Percentiles rank a stretch among this genome's conserved stretches.
Conservation (phyloP, 2,113 vertebrate species). For the Falcunculus frontatus region DNA sequence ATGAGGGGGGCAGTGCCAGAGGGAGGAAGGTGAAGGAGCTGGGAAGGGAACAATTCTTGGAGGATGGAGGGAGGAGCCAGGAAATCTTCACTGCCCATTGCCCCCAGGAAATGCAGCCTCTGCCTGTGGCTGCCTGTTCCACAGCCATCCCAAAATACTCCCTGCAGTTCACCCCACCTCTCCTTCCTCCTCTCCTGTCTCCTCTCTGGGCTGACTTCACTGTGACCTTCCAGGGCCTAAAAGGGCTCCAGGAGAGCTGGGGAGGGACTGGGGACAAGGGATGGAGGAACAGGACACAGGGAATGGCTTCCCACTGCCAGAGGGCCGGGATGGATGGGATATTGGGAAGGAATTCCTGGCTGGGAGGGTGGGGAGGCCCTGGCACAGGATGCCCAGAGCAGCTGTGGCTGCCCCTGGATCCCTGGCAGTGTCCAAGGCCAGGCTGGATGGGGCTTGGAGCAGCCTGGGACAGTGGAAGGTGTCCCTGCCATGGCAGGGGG, state of each 20-base stretch:
- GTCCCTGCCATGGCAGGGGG: background rate
- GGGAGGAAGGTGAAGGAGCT: background rate
- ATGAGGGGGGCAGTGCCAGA: accelerated
- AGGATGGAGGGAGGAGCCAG: background rate
- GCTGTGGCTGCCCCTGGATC: background rate
- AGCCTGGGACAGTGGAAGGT: background rate
- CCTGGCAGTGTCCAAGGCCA: background rate
- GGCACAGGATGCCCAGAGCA: background rate
- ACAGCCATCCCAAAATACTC: background rate
- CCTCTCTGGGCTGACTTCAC: background rate
- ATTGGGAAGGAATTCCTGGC: background rate
- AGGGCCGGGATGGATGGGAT: background rate
- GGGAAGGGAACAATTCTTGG: background rate
- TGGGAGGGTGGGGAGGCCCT: background rate
- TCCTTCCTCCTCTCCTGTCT: background rate
- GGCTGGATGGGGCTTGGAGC: background rate
- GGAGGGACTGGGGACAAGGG: background rate
- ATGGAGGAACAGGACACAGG: background rate
- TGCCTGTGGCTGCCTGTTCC: background rate
- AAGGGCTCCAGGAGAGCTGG: background rate
- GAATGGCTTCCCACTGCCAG: background rate
- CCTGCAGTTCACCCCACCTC: background rate
- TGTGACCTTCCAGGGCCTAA: background rate
- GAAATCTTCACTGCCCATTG: background rate
- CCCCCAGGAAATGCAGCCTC: background rate